Base-by-base conservation (phyloP, 53 echinoderm and acorn worm species). In the Patiria pectinifera region DNA sequence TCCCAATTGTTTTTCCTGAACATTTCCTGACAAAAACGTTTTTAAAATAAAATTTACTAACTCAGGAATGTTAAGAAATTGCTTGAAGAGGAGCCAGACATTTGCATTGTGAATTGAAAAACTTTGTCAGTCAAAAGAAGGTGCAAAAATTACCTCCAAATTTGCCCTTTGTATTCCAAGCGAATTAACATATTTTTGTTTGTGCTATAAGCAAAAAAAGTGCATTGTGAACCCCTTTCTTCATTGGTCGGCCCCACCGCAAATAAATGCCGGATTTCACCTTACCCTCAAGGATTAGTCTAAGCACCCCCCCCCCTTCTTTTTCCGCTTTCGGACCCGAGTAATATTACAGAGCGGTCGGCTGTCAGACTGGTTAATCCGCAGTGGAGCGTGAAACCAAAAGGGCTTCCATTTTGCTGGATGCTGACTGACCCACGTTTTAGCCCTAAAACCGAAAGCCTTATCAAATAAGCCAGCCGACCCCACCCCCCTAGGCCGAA, bases 271-370 rank as follows among this genome's bases (percentile, higher is more conserved):
- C 9, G 26, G 48, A 19, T 75, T 85, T 69, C 21, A 18, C 16
- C 10, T 14, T 3, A 9, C 71, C 86, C 71, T 58, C 0, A 24
- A 62, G 86, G 86, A 71, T 48, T 44, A 22, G n/a, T 13, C 9
- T 24, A 11, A 6, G 11, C 86, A 47, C 46, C 86, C 86, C 72
- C 86, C 86, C 53, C 53, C 26, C 8, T 48, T 71, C 53, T 53
- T 53, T 53, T 71, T 25, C 25, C 26, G 3, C 58, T 71, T 76
- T 87, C 78, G 59, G 87, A 87, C 60, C 14, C 19, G 76, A 87
- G 46, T 82, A n/a, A 77, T 75, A 87, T 87, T 87, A 60, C 61
- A 59, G 78, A 23, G 87, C 87, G 59, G 71, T 69, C 19, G 23
- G 60, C 76, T 44, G 18, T 4, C 69, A 11, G 7, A 71, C 24